Percentiles rank a stretch among this genome's conserved stretches.
phyloP scores from a whole-genome alignment of 2,113 vertebrate species.

The Pseudorectes ferrugineus region DNA sequence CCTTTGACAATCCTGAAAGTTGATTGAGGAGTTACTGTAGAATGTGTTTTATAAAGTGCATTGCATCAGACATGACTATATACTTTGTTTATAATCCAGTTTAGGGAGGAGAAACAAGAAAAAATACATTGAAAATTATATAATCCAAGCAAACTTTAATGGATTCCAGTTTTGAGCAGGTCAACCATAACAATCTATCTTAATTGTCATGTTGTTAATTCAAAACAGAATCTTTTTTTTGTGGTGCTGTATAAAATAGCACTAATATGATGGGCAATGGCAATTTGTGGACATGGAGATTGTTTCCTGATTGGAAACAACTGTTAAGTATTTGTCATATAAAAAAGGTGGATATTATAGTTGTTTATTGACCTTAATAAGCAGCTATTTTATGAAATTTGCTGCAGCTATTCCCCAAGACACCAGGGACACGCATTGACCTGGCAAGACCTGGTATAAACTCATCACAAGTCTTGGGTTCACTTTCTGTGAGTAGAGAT shows the following conservation, averaged over 20 bases:
- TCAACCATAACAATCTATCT: neutral
- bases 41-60: neutral
- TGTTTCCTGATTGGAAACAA: neutral
- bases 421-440: accelerated
- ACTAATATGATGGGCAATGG: neutral
- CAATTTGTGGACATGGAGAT: neutral
- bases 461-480: neutral
- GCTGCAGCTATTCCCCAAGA: neutral
- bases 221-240: neutral
- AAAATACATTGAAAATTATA: neutral
- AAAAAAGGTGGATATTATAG: neutral
- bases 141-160: neutral
- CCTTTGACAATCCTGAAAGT: neutral
- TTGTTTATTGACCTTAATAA: neutral
- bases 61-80: neutral
- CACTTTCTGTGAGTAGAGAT: neutral
- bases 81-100: neutral
- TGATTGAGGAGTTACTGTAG: neutral
- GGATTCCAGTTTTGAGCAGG: neutral
- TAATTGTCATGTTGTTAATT: neutral
- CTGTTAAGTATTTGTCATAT: neutral
- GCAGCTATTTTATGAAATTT: neutral
- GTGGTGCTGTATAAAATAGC: neutral
- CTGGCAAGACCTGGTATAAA: neutral
- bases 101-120: neutral